phyloP scores from a whole-genome alignment of 2,888 invertebrate species.

The Acleris sparsana region DNA sequence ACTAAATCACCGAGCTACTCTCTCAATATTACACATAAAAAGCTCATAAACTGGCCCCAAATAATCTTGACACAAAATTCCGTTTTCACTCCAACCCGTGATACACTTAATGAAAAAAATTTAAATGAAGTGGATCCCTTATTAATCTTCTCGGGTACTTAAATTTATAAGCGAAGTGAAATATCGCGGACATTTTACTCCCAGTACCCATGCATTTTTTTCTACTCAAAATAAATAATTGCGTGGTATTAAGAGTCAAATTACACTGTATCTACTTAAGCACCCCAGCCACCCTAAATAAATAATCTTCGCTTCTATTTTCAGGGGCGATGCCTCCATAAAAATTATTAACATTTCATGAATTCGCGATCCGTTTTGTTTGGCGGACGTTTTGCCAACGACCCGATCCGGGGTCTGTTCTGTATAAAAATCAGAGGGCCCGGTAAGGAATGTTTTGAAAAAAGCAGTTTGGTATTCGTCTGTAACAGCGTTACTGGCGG shows the following conservation, averaged over 20 bases:
- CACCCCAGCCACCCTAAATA: constrained; percentile 60
- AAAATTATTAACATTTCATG: constrained; percentile 73
- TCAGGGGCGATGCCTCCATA: constrained; percentile 56
- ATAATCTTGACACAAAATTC: constrained; percentile 16
- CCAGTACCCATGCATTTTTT: constrained; percentile 64
- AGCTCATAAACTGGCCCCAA: background rate
- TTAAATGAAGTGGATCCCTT: constrained; percentile 31
- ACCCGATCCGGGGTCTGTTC: too few species aligned
- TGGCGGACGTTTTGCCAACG: constrained; percentile 1
- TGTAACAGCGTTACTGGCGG: background rate
- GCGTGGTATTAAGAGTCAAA: constrained; percentile 75
- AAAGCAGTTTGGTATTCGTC: constrained; percentile 10
- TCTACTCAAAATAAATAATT: constrained; percentile 76
- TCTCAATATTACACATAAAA: constrained; percentile 9
- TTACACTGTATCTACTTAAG: constrained; percentile 72
- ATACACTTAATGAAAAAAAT: constrained; percentile 30
- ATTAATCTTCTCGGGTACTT: constrained; percentile 43
- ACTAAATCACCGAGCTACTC: background rate
- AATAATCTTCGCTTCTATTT: constrained; percentile 64
- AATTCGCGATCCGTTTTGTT: constrained; percentile 66
- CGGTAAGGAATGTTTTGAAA: constrained; percentile 2
- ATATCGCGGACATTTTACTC: constrained; percentile 59
- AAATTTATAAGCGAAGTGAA: constrained; percentile 49
- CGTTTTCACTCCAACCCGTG: constrained; percentile 11
- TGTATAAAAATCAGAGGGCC: too few species aligned